Base-by-base conservation (phyloP, 2,113 vertebrate species). In the Trinectes maculatus region DNA sequence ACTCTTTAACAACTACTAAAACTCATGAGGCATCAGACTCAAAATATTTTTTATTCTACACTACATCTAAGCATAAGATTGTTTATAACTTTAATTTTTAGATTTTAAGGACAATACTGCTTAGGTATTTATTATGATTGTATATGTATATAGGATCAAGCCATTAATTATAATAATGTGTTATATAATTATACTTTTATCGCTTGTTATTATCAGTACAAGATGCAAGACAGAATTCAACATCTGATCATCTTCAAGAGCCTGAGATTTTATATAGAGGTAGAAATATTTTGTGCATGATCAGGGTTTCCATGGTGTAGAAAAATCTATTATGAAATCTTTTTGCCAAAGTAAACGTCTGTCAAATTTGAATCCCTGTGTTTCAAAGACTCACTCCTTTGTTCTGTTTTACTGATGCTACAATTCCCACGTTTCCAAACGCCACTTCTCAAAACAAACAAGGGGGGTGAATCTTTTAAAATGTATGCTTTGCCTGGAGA, bases 71-170 rank as follows among this genome's bases (percentile, higher is more conserved):
- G n/a, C n/a, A n/a, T n/a, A n/a, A n/a, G n/a, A 25, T 46, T 42
- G 36, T 18, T 8, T 21, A 36, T 8, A 1, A 57, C 52, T 74
- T 34, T 6, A n/a, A 58, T 22, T 47, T 47, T 19, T 7, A 19
- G n/a, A 51, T 21, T 52, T 40, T 37, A 46, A 39, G 36, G n/a
- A 74, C 22, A 47, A 74, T 62, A 62, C 65, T 79, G 65, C 68
- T 79, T 9, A 34, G 7, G 47, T 74, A 74, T 83, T 78, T 83
- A 83, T 80, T 69, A 10, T 42, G 48, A 49, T 43, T 81, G 70
- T 80, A 53, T 65, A 61, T 60, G 57, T 66, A 65, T 59, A 58
- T 37, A 18, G n/a, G 46, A 21, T 55, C 3, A 52, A 58, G 56
- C 33, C 33, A 36, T 74, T 63, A 4, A 59, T 54, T 83, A 5